Conservation (phyloP, 1,140 invertebrate species). For the Trichonephila clavipes region DNA sequence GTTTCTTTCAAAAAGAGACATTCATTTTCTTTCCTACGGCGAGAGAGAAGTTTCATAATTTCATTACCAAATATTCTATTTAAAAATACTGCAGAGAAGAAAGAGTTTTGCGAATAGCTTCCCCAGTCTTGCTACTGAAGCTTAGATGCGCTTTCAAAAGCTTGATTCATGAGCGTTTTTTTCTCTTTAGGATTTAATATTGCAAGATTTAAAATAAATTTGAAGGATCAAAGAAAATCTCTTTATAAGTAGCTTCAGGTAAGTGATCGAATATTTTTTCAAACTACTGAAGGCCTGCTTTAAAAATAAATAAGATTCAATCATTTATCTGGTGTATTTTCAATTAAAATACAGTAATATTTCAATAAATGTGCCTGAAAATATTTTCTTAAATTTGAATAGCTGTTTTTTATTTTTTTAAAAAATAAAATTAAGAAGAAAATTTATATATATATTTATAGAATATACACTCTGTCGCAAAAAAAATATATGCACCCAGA, state of each 20-base stretch:
- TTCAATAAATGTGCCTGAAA: not conserved
- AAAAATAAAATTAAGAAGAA: not conserved
- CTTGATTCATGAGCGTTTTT: not conserved
- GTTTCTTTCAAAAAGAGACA: not conserved
- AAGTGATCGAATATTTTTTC: not conserved
- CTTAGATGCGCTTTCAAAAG: not conserved
- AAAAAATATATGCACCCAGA: too few species aligned
- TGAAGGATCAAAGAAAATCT: not conserved
- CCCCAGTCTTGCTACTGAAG: not conserved
- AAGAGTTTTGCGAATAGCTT: not conserved
- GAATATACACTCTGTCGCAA: too few species aligned
- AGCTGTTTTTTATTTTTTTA: not conserved
- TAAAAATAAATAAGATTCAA: not conserved
- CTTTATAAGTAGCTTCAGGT: conserved; percentile 12
- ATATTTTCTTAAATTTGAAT: not conserved
- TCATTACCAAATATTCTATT: conserved; percentile 17
- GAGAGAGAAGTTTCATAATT: conserved; percentile 6
- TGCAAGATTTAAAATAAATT: not conserved
- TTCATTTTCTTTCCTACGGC: not conserved
- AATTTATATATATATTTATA: not conserved
- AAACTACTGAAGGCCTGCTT: not conserved
- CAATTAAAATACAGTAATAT: not conserved
- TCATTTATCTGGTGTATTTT: not conserved
- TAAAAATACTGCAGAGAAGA: not conserved
- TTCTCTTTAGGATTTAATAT: not conserved